These are phyloP conservation scores for Regulus satrapa DNA, from an alignment of 2,113 vertebrate species.

Conservation along the genomic window DNA sequence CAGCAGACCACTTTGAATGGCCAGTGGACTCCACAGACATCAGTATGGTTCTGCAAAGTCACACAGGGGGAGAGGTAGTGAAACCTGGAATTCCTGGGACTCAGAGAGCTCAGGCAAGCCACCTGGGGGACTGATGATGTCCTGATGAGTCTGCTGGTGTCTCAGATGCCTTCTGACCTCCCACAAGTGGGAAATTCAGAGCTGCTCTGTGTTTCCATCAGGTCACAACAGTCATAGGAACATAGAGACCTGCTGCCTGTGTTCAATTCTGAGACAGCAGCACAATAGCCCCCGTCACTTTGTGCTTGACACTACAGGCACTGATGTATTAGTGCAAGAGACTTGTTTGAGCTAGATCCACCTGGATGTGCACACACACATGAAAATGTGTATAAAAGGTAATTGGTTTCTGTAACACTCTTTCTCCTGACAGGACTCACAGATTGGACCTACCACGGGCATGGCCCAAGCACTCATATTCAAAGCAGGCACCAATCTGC, in stretches of 20 bases:
- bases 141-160: neutral
- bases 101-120: neutral
- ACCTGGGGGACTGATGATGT: neutral
- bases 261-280: neutral
- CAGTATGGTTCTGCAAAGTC: neutral
- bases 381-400: neutral
- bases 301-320: neutral
- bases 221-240: neutral
- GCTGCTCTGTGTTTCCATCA: neutral
- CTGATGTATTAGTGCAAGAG: neutral
- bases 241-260: neutral
- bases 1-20: neutral
- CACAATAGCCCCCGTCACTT: neutral
- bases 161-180: neutral
- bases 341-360: neutral
- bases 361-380: neutral
- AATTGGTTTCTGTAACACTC: neutral
- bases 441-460: neutral
- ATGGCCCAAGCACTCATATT: neutral
- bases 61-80: neutral
- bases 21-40: neutral
- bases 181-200: neutral
- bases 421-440: neutral
- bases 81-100: neutral
- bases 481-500: neutral